Evolutionary conservation across 2,888 invertebrate genomes (phyloP), one percentile per base, ranked within the genome.

Genomic region (Leptura quadrifasciata): DNA sequence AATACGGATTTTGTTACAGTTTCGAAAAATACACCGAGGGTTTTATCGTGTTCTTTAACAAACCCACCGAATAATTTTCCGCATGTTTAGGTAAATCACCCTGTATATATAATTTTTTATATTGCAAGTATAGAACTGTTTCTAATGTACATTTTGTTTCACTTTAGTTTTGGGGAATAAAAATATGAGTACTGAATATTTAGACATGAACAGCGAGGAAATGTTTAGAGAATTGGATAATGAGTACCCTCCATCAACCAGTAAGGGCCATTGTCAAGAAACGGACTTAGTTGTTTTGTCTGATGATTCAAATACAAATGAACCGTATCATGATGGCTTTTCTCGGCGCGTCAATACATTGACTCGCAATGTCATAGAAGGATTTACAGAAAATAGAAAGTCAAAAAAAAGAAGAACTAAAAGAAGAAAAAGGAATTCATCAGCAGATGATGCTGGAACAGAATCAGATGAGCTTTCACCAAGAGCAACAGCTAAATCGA

Each of bases 281-380:
- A 9, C 57, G 3, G 20, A 57, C 12, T 20, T 20, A 20, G 27
- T 60, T 15, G 60, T 60, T 5, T 27, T 60, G 9, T 60, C 60
- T 12, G 27, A 27, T 60, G 27, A 27, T 27, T 60, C 60, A 60
- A 31, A 27, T n/a, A n/a, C 60, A 60, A 17, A 60, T 15, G n/a
- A 5, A 27, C 15, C 1, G 4, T n/a, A 5, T 60, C 5, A 27
- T 6, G 12, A 15, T 39, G 39, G 12, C 39, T 39, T 39, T 39
- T 6, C 39, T 39, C 39, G 12, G 12, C 15, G 15, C 39, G 6
- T 39, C 47, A 12, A 5, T 0, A 47, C 12, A n/a, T 47, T 47
- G 1, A n/a, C 47, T 47, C 47, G 17, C 47, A 47, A 0, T 47
- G n/a, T n/a, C 15, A 47, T n/a, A 47, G 15, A 1, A 0, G n/a